A percentile compares a stretch with the other conserved stretches of the same genome.
These are phyloP conservation scores for Rhabditophanes sp. DNA, from an alignment of 2,888 invertebrate genomes.

Conservation along the genomic window DNA sequence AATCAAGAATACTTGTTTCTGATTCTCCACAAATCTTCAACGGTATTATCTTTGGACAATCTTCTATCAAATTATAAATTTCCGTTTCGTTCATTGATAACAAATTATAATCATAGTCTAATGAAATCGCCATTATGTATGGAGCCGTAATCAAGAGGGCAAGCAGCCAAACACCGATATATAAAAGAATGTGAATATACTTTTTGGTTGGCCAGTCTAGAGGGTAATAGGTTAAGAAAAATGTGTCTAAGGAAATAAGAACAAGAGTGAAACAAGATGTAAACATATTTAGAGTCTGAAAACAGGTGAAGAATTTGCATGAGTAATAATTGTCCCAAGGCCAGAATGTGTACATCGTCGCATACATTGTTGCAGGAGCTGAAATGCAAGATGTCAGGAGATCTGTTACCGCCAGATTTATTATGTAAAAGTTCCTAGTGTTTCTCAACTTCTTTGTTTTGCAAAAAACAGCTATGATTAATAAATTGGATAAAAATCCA, in stretches of 20 bases:
- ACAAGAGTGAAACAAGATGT: slow-evolving; percentile 41
- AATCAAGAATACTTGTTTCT: too few species aligned
- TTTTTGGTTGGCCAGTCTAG: slow-evolving; percentile 22
- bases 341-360: slow-evolving; percentile 38
- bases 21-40: too few species aligned
- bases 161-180: too few species aligned
- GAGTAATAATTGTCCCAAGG: too few species aligned
- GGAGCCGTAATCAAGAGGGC: slow-evolving; percentile 1
- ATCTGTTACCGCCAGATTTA: slow-evolving; percentile 39
- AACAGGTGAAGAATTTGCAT: slow-evolving; percentile 12
- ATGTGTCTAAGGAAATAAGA: slow-evolving; percentile 39
- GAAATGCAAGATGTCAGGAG: slow-evolving; percentile 36
- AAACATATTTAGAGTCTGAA: slow-evolving; percentile 42
- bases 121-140: background rate
- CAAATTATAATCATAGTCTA: too few species aligned
- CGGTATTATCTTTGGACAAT: too few species aligned
- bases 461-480: slow-evolving; percentile 18
- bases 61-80: too few species aligned
- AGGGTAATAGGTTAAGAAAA: slow-evolving; percentile 38
- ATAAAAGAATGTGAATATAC: slow-evolving; percentile 1
- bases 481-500: too few species aligned
- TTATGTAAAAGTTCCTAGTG: slow-evolving; percentile 40
- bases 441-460: slow-evolving; percentile 31
- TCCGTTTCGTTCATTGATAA: too few species aligned
- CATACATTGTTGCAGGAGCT: slow-evolving; percentile 37